Percentiles rank a stretch among this genome's conserved stretches.
Evolutionary conservation across 1,140 invertebrate species (phyloP).

Genomic region (Chrysomallon squamiferum): DNA sequence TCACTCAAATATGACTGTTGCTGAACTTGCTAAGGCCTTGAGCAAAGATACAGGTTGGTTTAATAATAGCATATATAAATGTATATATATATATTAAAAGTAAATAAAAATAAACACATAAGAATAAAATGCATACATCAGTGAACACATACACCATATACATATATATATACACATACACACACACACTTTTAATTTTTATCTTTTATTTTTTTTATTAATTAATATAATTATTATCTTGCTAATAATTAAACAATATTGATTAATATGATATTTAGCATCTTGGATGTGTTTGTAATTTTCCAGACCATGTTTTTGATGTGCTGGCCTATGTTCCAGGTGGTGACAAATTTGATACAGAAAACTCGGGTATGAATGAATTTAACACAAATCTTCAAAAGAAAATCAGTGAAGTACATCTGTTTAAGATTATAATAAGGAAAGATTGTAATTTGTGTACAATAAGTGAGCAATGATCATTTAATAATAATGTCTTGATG

Average conservation of each 20-base stretch:
- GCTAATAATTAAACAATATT: background rate
- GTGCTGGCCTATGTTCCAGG: constrained; percentile 20
- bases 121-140: background rate
- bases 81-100: too few relatives aligned
- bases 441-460: too few relatives aligned
- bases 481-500: too few relatives aligned
- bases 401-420: too few relatives aligned
- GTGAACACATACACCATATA: too few relatives aligned
- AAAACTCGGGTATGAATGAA: too few relatives aligned
- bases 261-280: too few relatives aligned
- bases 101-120: too few relatives aligned
- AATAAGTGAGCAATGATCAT: too few relatives aligned
- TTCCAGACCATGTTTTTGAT: constrained; percentile 40
- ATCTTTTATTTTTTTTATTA: background rate
- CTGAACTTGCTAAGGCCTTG: constrained; percentile 17
- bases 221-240: background rate
- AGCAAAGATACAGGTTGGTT: constrained; percentile 21
- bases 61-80: too few relatives aligned
- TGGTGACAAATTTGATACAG: constrained; percentile 19
- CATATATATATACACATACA: background rate
- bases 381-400: too few relatives aligned
- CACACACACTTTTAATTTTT: background rate
- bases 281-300: background rate
- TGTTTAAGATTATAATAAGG: too few relatives aligned
- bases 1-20: constrained; percentile 25